Conservation (phyloP, 2,888 invertebrate species). For the Sinopyrophorus schimmeli region DNA sequence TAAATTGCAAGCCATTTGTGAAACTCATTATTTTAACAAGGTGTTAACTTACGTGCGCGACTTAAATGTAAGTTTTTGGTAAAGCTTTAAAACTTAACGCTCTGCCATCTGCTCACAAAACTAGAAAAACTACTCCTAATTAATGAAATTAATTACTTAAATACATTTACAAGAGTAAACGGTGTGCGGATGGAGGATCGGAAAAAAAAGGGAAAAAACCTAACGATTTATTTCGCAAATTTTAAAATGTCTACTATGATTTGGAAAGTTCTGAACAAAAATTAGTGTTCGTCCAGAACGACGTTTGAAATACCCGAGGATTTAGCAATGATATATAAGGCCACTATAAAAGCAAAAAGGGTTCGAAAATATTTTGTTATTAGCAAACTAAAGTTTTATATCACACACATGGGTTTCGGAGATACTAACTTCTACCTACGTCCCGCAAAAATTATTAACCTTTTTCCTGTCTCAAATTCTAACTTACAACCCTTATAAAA, state of each 20-base stretch:
- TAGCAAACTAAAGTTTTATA: slow-evolving; percentile 2
- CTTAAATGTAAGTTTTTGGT: too few species aligned
- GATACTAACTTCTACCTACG: slow-evolving; percentile 1
- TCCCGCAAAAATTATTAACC: background rate
- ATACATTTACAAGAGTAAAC: too few species aligned
- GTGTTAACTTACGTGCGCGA: too few species aligned
- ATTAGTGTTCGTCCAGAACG: slow-evolving; percentile 16
- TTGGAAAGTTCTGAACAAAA: slow-evolving; percentile 12
- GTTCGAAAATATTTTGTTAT: slow-evolving; percentile 11
- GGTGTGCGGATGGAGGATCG: too few species aligned
- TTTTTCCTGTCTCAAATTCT: background rate
- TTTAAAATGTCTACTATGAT: slow-evolving; percentile 13
- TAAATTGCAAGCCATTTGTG: too few species aligned
- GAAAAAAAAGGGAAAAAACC: background rate
- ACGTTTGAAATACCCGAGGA: slow-evolving; percentile 15
- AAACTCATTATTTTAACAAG: too few species aligned
- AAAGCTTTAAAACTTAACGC: too few species aligned
- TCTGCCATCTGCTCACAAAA: too few species aligned
- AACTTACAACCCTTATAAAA: too few species aligned
- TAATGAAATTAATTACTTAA: too few species aligned
- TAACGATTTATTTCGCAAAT: slow-evolving; percentile 10
- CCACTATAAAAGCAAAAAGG: slow-evolving; percentile 6
- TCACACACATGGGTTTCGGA: background rate
- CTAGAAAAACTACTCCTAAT: too few species aligned
- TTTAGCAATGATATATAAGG: slow-evolving; percentile 18